Conservation (phyloP, 2,888 invertebrate genomes). For the Pemphredon lugubris region DNA sequence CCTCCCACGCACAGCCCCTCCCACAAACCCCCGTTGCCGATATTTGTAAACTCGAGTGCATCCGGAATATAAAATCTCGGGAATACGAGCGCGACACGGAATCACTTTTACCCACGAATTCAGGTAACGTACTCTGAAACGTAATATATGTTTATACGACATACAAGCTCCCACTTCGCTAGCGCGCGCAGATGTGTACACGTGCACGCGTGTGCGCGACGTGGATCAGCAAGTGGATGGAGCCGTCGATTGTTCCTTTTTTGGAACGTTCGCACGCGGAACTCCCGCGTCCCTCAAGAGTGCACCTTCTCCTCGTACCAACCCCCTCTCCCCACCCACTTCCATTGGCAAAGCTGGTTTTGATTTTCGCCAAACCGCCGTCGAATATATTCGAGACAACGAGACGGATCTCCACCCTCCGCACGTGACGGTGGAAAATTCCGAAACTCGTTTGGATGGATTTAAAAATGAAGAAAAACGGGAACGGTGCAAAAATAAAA, state of each 20-base stretch:
- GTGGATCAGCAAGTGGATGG: conserved; percentile 53
- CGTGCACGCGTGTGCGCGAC: conserved; percentile 41
- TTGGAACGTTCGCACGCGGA: conserved; percentile 15
- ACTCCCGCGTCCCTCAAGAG: conserved; percentile 13
- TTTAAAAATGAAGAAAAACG: too few relatives aligned
- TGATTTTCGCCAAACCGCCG: conserved; percentile 14
- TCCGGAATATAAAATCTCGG: conserved; percentile 52
- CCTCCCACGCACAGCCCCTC: conserved; percentile 3
- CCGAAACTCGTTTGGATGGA: too few relatives aligned
- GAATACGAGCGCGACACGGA: conserved; percentile 46
- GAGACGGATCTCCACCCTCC: background rate
- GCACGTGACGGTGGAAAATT: background rate
- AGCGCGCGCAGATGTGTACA: too few relatives aligned
- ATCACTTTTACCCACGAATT: conserved; percentile 57
- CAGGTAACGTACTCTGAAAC: conserved; percentile 54
- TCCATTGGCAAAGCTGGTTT: background rate
- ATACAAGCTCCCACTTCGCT: conserved; percentile 22
- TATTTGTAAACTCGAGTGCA: conserved; percentile 57
- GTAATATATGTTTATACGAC: conserved; percentile 55
- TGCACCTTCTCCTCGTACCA: background rate
- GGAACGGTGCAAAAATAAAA: too few relatives aligned
- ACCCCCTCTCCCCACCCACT: background rate
- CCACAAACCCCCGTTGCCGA: conserved; percentile 24
- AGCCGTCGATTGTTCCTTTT: conserved; percentile 58
- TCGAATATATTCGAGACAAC: background rate